These are phyloP conservation scores for Hofmannophila pseudospretella DNA, from an alignment of 2,888 invertebrate genomes.

Conservation along the genomic window DNA sequence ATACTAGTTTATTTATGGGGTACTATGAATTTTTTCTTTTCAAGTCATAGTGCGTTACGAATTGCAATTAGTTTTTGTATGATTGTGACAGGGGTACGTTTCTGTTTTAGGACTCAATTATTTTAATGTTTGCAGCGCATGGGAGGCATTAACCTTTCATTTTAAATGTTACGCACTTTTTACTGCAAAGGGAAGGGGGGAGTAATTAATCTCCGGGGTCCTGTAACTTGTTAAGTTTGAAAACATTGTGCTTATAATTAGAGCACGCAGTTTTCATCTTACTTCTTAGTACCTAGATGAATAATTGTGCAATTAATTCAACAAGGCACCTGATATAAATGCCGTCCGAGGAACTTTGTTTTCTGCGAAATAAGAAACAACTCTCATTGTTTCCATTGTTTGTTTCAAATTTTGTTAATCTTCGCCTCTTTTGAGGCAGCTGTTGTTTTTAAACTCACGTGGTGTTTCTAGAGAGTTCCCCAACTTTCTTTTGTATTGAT, in stretches of 20 bases:
- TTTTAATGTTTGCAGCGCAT: slow-evolving; percentile 31
- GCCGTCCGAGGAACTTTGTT: slow-evolving; percentile 36
- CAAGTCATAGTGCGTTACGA: slow-evolving; percentile 36
- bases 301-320: slow-evolving; percentile 65
- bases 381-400: slow-evolving; percentile 40
- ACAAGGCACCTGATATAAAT: slow-evolving; percentile 56
- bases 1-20: slow-evolving; percentile 30
- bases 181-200: too few relatives aligned
- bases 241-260: slow-evolving; percentile 16
- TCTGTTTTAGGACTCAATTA: slow-evolving; percentile 22
- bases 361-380: slow-evolving; percentile 54
- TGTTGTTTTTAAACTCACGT: slow-evolving; percentile 21
- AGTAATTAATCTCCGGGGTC: too few relatives aligned
- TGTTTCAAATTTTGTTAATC: slow-evolving; percentile 34
- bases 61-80: slow-evolving; percentile 19
- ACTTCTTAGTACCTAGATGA: slow-evolving; percentile 26
- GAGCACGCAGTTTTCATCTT: slow-evolving; percentile 3
- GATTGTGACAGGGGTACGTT: too few relatives aligned
- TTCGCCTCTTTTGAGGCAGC: slow-evolving; percentile 26
- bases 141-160: slow-evolving; percentile 18
- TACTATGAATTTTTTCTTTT: slow-evolving; percentile 24
- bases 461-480: not conserved
- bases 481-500: not conserved
- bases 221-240: too few relatives aligned
- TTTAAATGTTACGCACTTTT: too few relatives aligned